These are phyloP conservation scores for Bradynema listronoti DNA, from an alignment of 1,140 invertebrate genomes.

Conservation along the genomic window DNA sequence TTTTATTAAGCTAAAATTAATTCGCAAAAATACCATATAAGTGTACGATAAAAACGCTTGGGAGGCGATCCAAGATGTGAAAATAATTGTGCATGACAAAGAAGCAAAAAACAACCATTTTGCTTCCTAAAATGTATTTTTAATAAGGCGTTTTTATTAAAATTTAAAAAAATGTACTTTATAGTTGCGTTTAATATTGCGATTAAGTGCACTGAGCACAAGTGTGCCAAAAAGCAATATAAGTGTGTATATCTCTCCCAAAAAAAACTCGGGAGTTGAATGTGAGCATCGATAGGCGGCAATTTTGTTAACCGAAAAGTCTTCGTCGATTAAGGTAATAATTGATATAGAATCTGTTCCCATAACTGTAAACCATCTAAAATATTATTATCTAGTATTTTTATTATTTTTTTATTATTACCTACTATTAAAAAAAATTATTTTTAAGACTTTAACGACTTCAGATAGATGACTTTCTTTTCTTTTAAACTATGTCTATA, in stretches of 20 bases:
- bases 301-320: neutral
- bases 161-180: constrained; percentile 26
- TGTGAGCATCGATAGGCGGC: constrained; percentile 16
- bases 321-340: neutral
- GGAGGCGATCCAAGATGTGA: constrained; percentile 34
- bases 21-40: constrained; percentile 25
- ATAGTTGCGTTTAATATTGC: constrained; percentile 56
- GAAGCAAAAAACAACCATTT: constrained; percentile 53
- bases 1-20: neutral
- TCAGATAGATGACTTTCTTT: no score
- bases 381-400: no score
- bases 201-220: constrained; percentile 45
- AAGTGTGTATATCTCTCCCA: constrained; percentile 45
- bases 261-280: constrained; percentile 25
- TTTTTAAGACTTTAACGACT: no score
- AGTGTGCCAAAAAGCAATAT: constrained; percentile 51
- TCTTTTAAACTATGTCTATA: no score
- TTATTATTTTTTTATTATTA: no score
- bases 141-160: neutral
- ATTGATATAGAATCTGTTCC: no score
- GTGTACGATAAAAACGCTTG: constrained; percentile 31
- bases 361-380: no score
- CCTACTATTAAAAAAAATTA: constrained; percentile 2
- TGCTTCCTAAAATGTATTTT: constrained; percentile 33
- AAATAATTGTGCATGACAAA: constrained; percentile 39